phyloP scores from a whole-genome alignment of 1,140 invertebrate genomes.

The Probaryconus sp. region DNA sequence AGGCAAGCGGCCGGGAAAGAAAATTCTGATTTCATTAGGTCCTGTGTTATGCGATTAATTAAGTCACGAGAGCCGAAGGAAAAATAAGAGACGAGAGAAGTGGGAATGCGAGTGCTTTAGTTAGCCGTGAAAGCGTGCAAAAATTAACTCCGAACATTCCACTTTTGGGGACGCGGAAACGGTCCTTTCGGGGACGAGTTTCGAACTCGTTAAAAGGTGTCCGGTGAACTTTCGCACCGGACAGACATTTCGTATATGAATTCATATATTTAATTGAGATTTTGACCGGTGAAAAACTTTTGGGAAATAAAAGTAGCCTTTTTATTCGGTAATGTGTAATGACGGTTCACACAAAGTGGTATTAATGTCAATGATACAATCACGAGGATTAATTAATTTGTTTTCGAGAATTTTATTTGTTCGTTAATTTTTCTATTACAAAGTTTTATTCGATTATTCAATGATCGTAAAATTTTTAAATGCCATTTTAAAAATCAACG shows the following conservation, averaged over 20 bases:
- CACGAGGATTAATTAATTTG: too few species aligned
- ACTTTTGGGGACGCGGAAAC: conserved; percentile 39
- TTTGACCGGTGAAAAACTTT: conserved; percentile 2
- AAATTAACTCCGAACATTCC: conserved; percentile 75
- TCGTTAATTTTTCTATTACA: too few species aligned
- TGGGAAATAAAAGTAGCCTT: too few species aligned
- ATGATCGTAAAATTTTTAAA: too few species aligned
- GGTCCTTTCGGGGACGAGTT: neutral
- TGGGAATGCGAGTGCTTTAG: conserved; percentile 34
- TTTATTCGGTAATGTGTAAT: too few species aligned
- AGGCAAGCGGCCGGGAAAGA: conserved; percentile 59
- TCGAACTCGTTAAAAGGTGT: conserved; percentile 26
- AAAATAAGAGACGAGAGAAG: conserved; percentile 74
- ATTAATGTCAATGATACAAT: too few species aligned
- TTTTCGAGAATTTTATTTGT: too few species aligned
- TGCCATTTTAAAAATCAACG: too few species aligned
- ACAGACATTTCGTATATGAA: neutral
- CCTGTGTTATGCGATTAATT: conserved; percentile 79
- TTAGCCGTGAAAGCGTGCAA: conserved; percentile 59
- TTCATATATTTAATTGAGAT: conserved; percentile 20
- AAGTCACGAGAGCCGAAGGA: conserved; percentile 76
- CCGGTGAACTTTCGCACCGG: neutral
- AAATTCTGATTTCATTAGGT: conserved; percentile 79
- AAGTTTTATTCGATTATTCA: too few species aligned
- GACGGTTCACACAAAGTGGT: too few species aligned